These are phyloP conservation scores for Chaenodraco wilsoni DNA, from an alignment of 2,797 vertebrate genomes.

Conservation along the genomic window DNA sequence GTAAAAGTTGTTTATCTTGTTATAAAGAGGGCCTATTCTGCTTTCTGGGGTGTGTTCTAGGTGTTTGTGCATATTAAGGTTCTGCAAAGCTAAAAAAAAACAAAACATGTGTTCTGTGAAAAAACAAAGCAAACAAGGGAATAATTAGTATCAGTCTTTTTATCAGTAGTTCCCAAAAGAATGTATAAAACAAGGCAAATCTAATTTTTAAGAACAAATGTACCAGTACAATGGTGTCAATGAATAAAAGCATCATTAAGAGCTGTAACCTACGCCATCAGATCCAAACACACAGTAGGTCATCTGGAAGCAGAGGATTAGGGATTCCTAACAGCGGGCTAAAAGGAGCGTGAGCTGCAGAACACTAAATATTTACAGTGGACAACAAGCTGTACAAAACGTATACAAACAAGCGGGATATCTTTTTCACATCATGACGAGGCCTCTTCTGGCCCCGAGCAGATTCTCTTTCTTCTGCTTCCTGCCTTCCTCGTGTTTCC, in stretches of 20 bases:
- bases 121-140: neutral
- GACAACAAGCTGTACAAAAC: constrained; percentile 28
- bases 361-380: constrained; percentile 64
- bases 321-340: neutral
- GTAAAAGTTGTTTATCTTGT: neutral
- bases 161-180: neutral
- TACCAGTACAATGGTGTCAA: neutral
- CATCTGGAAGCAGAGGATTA: neutral
- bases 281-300: neutral
- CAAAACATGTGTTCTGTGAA: too few species aligned
- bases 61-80: too few species aligned
- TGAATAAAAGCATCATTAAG: neutral
- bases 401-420: neutral
- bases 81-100: too few species aligned
- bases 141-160: constrained; percentile 22
- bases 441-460: constrained; percentile 86
- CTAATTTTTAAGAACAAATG: constrained; percentile 22
- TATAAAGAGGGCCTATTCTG: neutral
- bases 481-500: constrained; percentile 77
- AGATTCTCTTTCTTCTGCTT: constrained; percentile 89
- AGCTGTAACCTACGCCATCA: neutral
- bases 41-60: too few species aligned
- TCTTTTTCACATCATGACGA: constrained; percentile 78
- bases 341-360: neutral
- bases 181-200: constrained; percentile 12